Conservation (phyloP, 2,797 vertebrate species). For the Poeciliopsis paucimaculata region DNA sequence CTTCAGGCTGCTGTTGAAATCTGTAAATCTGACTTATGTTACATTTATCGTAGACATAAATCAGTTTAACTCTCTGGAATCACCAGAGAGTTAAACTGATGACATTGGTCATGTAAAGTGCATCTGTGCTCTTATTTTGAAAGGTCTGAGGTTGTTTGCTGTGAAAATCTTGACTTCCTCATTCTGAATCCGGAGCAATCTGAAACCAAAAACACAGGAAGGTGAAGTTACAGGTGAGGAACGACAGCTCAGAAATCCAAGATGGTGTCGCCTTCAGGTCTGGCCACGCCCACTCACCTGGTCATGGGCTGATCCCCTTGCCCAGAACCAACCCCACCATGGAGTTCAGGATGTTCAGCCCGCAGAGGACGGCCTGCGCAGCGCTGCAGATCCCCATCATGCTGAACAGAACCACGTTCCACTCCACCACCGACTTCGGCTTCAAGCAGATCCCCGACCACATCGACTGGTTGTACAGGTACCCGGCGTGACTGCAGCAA, state of each 20-base stretch:
- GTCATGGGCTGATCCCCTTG: constrained; percentile 42
- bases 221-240: not conserved
- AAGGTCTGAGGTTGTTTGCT: not conserved
- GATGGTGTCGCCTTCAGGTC: not conserved
- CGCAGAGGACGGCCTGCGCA: constrained; percentile 71
- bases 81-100: not conserved
- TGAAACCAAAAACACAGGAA: constrained; percentile 17
- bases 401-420: constrained; percentile 78
- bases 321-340: constrained; percentile 68
- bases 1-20: not conserved
- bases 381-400: constrained; percentile 65
- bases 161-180: not conserved
- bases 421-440: constrained; percentile 71
- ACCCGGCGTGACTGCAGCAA: constrained; percentile 42
- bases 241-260: not conserved
- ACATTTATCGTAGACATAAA: not conserved
- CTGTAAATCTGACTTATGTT: too few relatives aligned
- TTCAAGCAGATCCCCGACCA: constrained; percentile 73
- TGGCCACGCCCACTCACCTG: constrained; percentile 54
- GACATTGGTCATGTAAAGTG: not conserved
- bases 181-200: constrained; percentile 36
- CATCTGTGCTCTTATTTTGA: not conserved
- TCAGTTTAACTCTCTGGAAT: not conserved
- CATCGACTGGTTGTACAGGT: constrained; percentile 65
- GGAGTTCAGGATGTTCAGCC: constrained; percentile 64